A percentile compares a stretch with the other conserved stretches of the same genome.
Evolutionary conservation across 2,888 invertebrate genomes (phyloP).

Genomic region (Neoitamus cyanurus): DNA sequence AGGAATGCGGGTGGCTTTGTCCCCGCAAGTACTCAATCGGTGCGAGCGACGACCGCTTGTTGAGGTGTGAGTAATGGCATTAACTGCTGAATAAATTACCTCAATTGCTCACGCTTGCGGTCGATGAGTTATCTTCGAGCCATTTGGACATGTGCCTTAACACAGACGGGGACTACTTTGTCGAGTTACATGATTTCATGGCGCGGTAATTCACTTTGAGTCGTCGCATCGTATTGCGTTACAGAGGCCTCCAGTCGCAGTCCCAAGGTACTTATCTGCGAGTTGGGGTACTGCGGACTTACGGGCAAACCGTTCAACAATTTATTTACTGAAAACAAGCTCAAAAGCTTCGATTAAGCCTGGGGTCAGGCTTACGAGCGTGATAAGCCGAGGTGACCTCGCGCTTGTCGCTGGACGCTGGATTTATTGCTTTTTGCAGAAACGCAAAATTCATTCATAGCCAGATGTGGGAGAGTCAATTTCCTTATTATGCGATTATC

Average conservation of each 20-base stretch:
- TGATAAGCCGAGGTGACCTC: not conserved
- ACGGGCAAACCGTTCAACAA: not conserved
- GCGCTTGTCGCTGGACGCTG: not conserved
- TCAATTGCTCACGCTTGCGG: slow-evolving; percentile 12
- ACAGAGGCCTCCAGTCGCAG: not conserved
- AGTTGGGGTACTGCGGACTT: not conserved
- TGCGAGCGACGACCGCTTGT: not conserved
- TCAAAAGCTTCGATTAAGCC: not conserved
- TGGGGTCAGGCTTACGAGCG: not conserved
- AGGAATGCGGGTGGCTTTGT: not conserved
- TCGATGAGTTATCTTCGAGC: not conserved
- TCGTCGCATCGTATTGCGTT: not conserved
- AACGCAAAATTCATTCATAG: not conserved
- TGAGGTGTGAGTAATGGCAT: not conserved
- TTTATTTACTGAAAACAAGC: not conserved
- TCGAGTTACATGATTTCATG: not conserved
- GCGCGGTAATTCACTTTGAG: not conserved
- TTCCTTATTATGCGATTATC: not conserved
- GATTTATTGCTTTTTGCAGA: not conserved
- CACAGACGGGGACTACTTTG: not conserved
- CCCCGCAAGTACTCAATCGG: not conserved
- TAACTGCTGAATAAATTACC: slow-evolving; percentile 4
- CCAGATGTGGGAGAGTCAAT: not conserved
- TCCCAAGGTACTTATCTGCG: not conserved
- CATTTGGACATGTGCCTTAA: not conserved